Percentiles rank a stretch among this genome's conserved stretches.
Evolutionary conservation across 2,113 vertebrate species (phyloP).

Genomic region (Engystomops pustulosus): DNA sequence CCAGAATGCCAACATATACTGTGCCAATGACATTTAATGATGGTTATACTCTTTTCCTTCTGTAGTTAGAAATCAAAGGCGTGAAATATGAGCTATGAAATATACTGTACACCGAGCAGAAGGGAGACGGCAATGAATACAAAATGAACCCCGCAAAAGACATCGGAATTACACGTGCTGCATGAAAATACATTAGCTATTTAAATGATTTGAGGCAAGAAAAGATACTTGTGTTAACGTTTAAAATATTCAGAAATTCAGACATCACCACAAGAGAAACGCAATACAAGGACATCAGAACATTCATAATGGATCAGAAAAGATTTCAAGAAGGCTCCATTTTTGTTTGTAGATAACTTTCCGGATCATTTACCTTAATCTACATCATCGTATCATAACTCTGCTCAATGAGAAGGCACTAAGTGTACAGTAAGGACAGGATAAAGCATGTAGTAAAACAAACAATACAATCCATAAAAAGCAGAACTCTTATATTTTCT

Average conservation of each 20-base stretch:
- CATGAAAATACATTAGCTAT: constrained; percentile 55
- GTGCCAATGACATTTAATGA: constrained; percentile 57
- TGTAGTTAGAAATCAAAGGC: constrained; percentile 48
- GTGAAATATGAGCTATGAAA: constrained; percentile 45
- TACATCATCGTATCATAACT: constrained; percentile 21
- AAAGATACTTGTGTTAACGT: constrained; percentile 40
- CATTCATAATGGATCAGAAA: constrained; percentile 42
- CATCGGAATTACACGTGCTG: constrained; percentile 41
- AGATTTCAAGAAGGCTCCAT: constrained; percentile 16
- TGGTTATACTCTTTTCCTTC: constrained; percentile 45
- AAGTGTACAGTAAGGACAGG: background rate
- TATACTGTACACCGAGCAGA: constrained; percentile 36
- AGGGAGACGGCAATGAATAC: constrained; percentile 29
- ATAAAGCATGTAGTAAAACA: constrained; percentile 32
- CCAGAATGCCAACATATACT: constrained; percentile 41
- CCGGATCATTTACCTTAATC: constrained; percentile 40
- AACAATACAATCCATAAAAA: background rate
- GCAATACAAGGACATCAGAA: constrained; percentile 30
- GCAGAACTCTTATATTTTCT: too few species aligned
- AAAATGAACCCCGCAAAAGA: constrained; percentile 48
- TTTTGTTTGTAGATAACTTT: constrained; percentile 33
- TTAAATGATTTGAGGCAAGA: constrained; percentile 46
- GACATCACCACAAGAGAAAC: constrained; percentile 9
- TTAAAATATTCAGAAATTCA: constrained; percentile 50
- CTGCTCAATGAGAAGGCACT: too few species aligned